Evolutionary conservation across 2,113 vertebrate genomes (phyloP).

Genomic region (Suncus etruscus): DNA sequence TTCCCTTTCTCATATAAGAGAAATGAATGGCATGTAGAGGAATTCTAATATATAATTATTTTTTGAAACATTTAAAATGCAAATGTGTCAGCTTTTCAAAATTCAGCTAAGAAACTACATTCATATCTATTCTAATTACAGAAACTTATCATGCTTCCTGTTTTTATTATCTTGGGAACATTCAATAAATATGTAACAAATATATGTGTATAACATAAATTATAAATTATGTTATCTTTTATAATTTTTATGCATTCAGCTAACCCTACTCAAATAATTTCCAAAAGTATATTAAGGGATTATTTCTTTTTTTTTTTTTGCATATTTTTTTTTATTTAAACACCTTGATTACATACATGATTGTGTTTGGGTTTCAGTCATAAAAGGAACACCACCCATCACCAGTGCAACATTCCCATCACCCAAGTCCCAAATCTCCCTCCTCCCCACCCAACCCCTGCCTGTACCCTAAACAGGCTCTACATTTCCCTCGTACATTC

Average conservation of each 20-base stretch:
- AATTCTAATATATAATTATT: slow-evolving; percentile 10
- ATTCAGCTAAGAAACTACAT: slow-evolving; percentile 62
- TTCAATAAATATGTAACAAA: slow-evolving; percentile 5
- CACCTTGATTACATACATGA: no score
- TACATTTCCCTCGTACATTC: no score
- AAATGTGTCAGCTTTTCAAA: slow-evolving; percentile 46
- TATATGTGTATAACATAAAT: slow-evolving; percentile 8
- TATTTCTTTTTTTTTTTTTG: no score
- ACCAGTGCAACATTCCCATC: no score
- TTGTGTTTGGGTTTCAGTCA: no score
- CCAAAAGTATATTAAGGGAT: slow-evolving; percentile 48
- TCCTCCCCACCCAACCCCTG: no score
- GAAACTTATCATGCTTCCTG: not conserved
- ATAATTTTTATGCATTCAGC: slow-evolving; percentile 43
- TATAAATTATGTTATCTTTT: slow-evolving; percentile 69
- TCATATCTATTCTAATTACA: slow-evolving; percentile 53
- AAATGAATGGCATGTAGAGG: not conserved
- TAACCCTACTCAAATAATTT: slow-evolving; percentile 62
- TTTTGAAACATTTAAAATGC: slow-evolving; percentile 22
- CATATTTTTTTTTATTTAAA: no score
- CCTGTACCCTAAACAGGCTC: no score
- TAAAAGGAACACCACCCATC: no score
- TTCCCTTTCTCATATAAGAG: slow-evolving; percentile 29
- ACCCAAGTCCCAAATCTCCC: no score
- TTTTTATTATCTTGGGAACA: slow-evolving; percentile 54